These are phyloP conservation scores for Bos indicus DNA, from an alignment of 2,113 vertebrate species.

Conservation along the genomic window DNA sequence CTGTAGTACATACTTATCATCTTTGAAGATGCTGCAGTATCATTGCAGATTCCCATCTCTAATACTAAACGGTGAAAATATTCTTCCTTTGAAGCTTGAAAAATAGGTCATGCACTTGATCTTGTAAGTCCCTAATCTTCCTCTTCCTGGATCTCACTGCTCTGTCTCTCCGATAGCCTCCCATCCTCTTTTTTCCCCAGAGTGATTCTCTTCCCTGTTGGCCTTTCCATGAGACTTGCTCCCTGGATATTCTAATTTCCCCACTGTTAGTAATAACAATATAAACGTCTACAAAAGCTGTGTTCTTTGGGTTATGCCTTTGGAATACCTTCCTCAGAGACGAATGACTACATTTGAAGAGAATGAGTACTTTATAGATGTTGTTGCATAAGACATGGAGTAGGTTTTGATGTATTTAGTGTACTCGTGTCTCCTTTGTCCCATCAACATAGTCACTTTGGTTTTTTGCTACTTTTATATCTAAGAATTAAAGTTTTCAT, in stretches of 20 bases:
- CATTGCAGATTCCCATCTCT: not conserved
- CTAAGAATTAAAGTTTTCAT: not conserved
- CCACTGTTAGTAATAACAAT: not conserved
- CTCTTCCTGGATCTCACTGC: accelerated
- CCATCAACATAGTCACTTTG: not conserved
- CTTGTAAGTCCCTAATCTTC: not conserved
- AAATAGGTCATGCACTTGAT: not conserved
- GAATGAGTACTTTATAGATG: not conserved
- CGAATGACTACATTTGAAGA: not conserved
- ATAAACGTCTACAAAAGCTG: not conserved
- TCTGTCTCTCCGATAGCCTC: not conserved
- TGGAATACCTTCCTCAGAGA: not conserved
- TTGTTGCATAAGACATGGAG: not conserved
- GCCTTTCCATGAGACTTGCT: not conserved
- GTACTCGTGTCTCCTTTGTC: not conserved
- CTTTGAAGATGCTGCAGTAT: not conserved
- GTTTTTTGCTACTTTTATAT: not conserved
- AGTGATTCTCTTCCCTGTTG: not conserved
- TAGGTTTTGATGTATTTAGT: not conserved
- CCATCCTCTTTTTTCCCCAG: not conserved
- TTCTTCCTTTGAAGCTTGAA: not conserved
- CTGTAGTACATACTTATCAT: not conserved
- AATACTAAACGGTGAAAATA: not conserved
- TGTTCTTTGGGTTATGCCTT: not conserved
- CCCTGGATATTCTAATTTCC: not conserved